Conservation (phyloP, 2,113 vertebrate genomes). For the Bos indicus region DNA sequence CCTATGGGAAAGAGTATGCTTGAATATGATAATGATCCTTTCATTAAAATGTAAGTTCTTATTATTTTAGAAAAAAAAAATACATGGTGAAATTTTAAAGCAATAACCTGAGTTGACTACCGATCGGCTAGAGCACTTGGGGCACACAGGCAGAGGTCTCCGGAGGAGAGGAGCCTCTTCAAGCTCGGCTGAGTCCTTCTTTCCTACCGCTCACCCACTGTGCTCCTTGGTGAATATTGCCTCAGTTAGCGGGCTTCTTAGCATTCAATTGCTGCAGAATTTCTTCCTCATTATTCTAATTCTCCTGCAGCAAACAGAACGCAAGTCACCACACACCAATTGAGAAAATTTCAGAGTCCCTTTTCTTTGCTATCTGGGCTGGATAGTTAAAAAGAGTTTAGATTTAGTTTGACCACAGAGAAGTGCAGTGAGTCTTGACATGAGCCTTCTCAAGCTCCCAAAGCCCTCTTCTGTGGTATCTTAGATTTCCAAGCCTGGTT, state of each 20-base stretch:
- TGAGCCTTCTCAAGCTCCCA: neutral
- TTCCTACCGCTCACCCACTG: neutral
- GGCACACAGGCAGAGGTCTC: neutral
- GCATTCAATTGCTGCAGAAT: conserved; percentile 10
- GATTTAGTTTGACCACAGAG: neutral
- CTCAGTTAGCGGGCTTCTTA: neutral
- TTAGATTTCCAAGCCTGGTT: neutral
- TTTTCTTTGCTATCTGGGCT: conserved; percentile 15
- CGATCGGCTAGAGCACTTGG: neutral
- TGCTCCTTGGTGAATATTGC: neutral
- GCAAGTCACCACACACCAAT: neutral
- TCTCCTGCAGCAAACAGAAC: neutral
- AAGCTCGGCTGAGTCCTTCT: neutral
- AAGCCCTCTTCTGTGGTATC: neutral
- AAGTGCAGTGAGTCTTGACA: neutral
- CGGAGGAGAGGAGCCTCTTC: neutral
- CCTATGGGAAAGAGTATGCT: conserved; percentile 64
- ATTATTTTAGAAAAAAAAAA: conserved; percentile 65
- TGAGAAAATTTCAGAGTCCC: neutral
- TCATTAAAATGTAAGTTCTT: conserved; percentile 71
- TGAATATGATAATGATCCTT: conserved; percentile 73
- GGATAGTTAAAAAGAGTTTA: neutral
- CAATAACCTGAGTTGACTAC: conserved; percentile 43
- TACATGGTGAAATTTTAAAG: conserved; percentile 55
- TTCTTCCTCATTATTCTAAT: conserved; percentile 49